A percentile compares a stretch with the other conserved stretches of the same genome.
Conservation (phyloP, 64 coral and sea anemone genomes). For the Montipora efflorescens region DNA sequence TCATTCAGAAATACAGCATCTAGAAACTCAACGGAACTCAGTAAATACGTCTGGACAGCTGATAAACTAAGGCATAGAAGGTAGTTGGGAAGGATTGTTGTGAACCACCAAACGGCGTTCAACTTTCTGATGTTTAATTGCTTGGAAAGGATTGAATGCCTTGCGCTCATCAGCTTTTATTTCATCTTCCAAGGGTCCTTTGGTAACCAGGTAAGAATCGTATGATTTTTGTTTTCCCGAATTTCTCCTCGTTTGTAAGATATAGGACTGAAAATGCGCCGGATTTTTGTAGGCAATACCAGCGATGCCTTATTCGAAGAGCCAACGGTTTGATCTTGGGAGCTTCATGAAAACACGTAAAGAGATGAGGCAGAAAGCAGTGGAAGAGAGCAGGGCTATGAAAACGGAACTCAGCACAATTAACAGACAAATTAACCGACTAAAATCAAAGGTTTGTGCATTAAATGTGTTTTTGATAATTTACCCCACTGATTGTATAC, state of each 20-base stretch:
- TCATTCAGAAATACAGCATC: too few species aligned
- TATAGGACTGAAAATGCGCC: not conserved
- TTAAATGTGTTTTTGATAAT: not conserved
- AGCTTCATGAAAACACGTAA: slow-evolving; percentile 12
- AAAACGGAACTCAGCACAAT: slow-evolving; percentile 23
- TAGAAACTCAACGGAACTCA: too few species aligned
- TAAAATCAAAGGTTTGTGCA: slow-evolving; percentile 14
- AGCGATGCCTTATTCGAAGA: not conserved
- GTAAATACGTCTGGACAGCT: too few species aligned
- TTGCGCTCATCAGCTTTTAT: not conserved
- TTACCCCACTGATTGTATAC: not conserved
- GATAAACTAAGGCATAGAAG: not conserved
- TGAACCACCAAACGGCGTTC: not conserved
- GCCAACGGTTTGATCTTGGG: not conserved
- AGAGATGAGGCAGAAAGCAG: not conserved
- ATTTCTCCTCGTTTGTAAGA: not conserved
- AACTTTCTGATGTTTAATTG: not conserved
- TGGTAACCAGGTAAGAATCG: slow-evolving; percentile 23
- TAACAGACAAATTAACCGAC: slow-evolving; percentile 8
- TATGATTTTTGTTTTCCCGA: slow-evolving; percentile 29
- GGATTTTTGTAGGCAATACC: not conserved
- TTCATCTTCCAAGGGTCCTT: not conserved
- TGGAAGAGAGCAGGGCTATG: not conserved
- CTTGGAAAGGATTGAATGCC: not conserved
- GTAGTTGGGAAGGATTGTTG: not conserved